These are phyloP conservation scores for Tortrix viridana DNA, from an alignment of 2,888 invertebrate genomes.

Conservation along the genomic window DNA sequence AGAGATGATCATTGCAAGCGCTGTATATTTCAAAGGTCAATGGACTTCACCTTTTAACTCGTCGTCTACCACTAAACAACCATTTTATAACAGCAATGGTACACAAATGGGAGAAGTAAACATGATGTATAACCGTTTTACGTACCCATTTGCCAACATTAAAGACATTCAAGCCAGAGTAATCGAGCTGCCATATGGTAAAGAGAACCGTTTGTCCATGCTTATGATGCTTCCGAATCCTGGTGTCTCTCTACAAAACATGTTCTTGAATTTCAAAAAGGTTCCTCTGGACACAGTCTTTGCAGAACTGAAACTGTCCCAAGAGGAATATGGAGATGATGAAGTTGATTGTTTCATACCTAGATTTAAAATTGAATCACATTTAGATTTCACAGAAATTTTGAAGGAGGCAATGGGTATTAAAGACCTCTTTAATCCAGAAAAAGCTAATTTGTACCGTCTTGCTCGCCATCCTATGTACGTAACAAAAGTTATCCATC, in stretches of 20 bases:
- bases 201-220: constrained; percentile 84
- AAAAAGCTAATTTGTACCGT: constrained; percentile 59
- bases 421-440: constrained; percentile 84
- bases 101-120: constrained; percentile 83
- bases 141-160: constrained; percentile 84
- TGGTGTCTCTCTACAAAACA: constrained; percentile 76
- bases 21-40: constrained; percentile 88
- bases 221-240: constrained; percentile 86
- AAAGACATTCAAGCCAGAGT: constrained; percentile 84
- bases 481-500: constrained; percentile 86
- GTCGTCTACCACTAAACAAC: constrained; percentile 75
- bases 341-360: constrained; percentile 87
- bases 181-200: constrained; percentile 88
- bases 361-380: constrained; percentile 84
- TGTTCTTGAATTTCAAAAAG: constrained; percentile 79
- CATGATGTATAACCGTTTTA: constrained; percentile 89
- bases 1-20: constrained; percentile 86
- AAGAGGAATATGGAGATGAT: constrained; percentile 82
- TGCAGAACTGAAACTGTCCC: constrained; percentile 73
- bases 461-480: constrained; percentile 80
- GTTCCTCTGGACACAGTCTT: constrained; percentile 79
- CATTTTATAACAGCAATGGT: constrained; percentile 84
- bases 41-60: constrained; percentile 87
- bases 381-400: constrained; percentile 80
- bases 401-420: constrained; percentile 73